Percentiles rank a stretch among this genome's conserved stretches.
These are phyloP conservation scores for Arctia plantaginis DNA, from an alignment of 2,888 invertebrate species.

Conservation along the genomic window DNA sequence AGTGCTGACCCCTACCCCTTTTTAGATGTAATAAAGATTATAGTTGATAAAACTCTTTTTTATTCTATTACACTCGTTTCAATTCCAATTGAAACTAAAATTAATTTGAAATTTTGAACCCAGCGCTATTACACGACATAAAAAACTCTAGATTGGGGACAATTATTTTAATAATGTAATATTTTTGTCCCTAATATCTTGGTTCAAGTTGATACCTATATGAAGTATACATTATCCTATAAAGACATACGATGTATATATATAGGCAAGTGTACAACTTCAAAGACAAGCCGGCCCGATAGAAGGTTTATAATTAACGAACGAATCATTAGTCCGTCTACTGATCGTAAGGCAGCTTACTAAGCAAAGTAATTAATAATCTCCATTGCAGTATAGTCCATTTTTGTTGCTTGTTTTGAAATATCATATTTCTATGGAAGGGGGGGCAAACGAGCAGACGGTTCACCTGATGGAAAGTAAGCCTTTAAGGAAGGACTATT, in stretches of 20 bases:
- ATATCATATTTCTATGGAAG: too few relatives aligned
- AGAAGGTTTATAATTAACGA: background rate
- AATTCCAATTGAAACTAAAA: background rate
- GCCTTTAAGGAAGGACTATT: too few relatives aligned
- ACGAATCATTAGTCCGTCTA: background rate
- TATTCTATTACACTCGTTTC: background rate
- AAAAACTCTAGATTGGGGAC: background rate
- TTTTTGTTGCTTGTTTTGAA: background rate
- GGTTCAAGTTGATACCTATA: background rate
- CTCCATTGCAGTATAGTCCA: background rate
- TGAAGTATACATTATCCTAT: background rate
- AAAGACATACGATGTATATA: background rate
- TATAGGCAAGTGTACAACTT: background rate
- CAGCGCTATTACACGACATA: background rate
- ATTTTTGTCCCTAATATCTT: background rate
- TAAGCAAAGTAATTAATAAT: background rate
- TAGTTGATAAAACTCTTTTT: constrained; percentile 13
- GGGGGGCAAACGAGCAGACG: too few relatives aligned
- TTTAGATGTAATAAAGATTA: constrained; percentile 32
- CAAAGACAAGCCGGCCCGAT: background rate
- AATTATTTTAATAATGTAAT: background rate
- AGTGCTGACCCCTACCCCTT: constrained; percentile 46
- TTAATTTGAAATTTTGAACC: constrained; percentile 10
- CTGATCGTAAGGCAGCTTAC: background rate
- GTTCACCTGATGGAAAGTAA: too few relatives aligned